Base-by-base conservation (phyloP, 2,797 vertebrate species). In the Limosa lapponica region DNA sequence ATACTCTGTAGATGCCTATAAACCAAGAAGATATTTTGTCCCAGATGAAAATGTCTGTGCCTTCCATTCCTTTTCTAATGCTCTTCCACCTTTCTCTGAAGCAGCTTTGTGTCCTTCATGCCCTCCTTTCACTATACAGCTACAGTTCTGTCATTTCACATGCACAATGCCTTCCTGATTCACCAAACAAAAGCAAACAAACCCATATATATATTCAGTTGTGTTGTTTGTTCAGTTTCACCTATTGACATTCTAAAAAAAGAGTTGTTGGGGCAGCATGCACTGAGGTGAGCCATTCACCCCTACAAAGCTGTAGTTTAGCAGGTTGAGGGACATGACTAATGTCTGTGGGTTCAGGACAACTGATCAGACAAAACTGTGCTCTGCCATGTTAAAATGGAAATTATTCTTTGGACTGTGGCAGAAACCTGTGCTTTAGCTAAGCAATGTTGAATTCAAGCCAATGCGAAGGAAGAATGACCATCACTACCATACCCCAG, bases 181-280 rank as follows among this genome's bases (percentile, higher is more conserved):
- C 13, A 3, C 51, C 4, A 19, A 62, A n/a, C 30, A 37, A 66
- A 59, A 9, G 15, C 58, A 73, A 77, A 52, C 36, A 12, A 64
- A 41, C 28, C 39, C 75, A 17, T 10, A 1, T 1, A 1, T 0
- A 18, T 8, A 5, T 10, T 49, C 32, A 3, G 9, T 41, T 18
- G 2, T 4, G 0, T 94, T 82, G 92, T 79, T 92, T 84, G 62
- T 95, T 93, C 92, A 90, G 81, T 90, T 87, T 92, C 92, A 90
- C 37, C 93, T 94, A 80, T 71, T 67, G 91, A 59, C 41, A 0
- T 36, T 11, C 52, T 23, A 46, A 28, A 49, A 66, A 39, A 43
- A 2, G 19, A 75, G 62, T 51, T 27, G 3, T 16, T 36, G 51
- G 77, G 92, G 48, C 36, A 92, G 64, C 58, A 1, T 2, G 12